A percentile compares a stretch with the other conserved stretches of the same genome.
Conservation (phyloP, 2,797 vertebrate genomes). For the Labroides dimidiatus region DNA sequence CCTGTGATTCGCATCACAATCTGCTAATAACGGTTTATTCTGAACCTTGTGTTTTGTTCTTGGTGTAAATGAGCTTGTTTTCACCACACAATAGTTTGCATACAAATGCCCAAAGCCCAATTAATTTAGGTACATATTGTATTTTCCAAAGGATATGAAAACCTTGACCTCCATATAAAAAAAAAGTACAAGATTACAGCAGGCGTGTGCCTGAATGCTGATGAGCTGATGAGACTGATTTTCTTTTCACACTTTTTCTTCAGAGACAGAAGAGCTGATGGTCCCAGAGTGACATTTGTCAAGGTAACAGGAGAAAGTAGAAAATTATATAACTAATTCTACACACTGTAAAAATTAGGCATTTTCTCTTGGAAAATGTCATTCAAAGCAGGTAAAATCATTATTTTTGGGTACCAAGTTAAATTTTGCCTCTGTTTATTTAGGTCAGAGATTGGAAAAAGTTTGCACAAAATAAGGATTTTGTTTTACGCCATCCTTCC, state of each 20-base stretch:
- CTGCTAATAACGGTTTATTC: too few species aligned
- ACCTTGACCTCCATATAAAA: neutral
- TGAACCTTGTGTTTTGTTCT: neutral
- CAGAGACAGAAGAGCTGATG: constrained; percentile 13
- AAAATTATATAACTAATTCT: constrained; percentile 30
- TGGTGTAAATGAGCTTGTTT: neutral
- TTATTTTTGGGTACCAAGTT: neutral
- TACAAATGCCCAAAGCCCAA: neutral
- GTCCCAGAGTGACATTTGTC: constrained; percentile 32
- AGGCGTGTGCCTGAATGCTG: neutral
- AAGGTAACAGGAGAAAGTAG: neutral
- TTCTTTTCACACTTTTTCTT: constrained; percentile 1
- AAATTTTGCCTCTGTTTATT: neutral
- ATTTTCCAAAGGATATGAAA: neutral
- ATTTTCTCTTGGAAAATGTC: constrained; percentile 10
- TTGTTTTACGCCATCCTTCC: neutral
- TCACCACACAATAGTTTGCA: neutral
- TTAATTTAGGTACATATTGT: neutral
- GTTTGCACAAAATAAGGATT: neutral
- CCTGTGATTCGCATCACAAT: too few species aligned
- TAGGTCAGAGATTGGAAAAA: neutral
- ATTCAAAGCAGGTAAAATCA: neutral
- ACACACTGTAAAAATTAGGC: constrained; percentile 11
- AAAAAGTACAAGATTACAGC: neutral
- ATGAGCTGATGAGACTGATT: neutral